Evolutionary conservation across 2,797 vertebrate genomes (phyloP), one percentile per base, ranked within the genome.

Genomic region (Pangasius krempfi): DNA sequence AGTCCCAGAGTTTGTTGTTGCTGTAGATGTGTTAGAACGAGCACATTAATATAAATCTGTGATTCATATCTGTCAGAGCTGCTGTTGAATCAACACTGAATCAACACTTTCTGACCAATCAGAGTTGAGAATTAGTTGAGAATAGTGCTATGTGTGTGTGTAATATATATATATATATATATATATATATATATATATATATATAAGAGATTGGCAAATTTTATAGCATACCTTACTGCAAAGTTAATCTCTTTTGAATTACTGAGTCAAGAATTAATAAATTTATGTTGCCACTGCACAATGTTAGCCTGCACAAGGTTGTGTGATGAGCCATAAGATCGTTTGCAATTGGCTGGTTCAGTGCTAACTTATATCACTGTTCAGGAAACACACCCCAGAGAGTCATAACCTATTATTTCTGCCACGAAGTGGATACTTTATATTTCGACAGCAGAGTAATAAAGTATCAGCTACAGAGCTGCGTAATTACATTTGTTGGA

Each of bases 311-410:
- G 44, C 44, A 44, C 44, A 44, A 44, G 44, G 44, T 6, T 50
- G 60, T 68, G 60, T 47, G 81, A 84, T 68, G 82, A 50, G 82
- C 82, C 44, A 0, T 20, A 47, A 68, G 82, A 84, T 84, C 27
- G 62, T 22, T 30, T 84, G 44, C 27, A 84, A 14, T 68, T 2
- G 27, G 40, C 62, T 50, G 40, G 40, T 84, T 66, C 62, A 5
- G 62, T 50, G 62, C 62, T 47, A 66, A 66, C 62, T 44, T 18
- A 50, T 16, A 66, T 84, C 60, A 50, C 62, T 66, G 44, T 50
- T 84, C 27, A 66, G 62, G 60, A 84, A 84, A 84, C 62, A 68
- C 82, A n/a, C 82, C 82, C 82, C 60, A 25, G 81, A 84, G 87
- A 76, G 40, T n/a, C 70, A 76, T 84, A 76, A 60, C 73, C 72